Conservation (phyloP, 2,797 vertebrate genomes). For the Hozukius guyotensis region DNA sequence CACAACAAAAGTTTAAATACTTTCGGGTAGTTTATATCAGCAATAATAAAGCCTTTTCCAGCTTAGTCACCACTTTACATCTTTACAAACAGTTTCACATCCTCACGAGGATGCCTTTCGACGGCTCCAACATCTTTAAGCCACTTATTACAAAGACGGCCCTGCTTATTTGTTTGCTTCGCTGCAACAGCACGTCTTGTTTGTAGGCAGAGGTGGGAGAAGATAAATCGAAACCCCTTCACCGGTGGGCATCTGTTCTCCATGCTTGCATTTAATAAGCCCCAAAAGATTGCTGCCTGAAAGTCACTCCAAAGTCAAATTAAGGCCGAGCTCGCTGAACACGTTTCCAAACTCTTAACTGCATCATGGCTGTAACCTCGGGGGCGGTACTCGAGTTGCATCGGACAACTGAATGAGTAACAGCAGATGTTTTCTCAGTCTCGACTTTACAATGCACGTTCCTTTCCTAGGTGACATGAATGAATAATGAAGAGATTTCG, state of each 20-base stretch:
- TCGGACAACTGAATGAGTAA: conserved; percentile 24
- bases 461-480: background rate
- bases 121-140: conserved; percentile 28
- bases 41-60: conserved; percentile 7
- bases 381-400: conserved; percentile 35
- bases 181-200: conserved; percentile 43
- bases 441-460: background rate
- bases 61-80: conserved; percentile 14
- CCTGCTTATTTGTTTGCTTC: conserved; percentile 49
- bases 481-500: background rate
- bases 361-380: conserved; percentile 34
- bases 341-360: conserved; percentile 26
- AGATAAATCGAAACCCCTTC: conserved; percentile 42
- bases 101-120: conserved; percentile 4
- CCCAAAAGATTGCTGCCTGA: conserved; percentile 59
- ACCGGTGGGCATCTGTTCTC: conserved; percentile 56
- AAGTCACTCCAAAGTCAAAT: conserved; percentile 67
- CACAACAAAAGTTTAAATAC: conserved; percentile 2
- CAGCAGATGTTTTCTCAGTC: background rate
- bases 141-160: conserved; percentile 41
- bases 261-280: conserved; percentile 62
- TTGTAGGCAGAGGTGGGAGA: conserved; percentile 48
- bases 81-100: conserved; percentile 7
- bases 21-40: background rate
- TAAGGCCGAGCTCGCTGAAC: conserved; percentile 37